These are phyloP conservation scores for Channallabes apus DNA, from an alignment of 2,797 vertebrate genomes.

Conservation along the genomic window DNA sequence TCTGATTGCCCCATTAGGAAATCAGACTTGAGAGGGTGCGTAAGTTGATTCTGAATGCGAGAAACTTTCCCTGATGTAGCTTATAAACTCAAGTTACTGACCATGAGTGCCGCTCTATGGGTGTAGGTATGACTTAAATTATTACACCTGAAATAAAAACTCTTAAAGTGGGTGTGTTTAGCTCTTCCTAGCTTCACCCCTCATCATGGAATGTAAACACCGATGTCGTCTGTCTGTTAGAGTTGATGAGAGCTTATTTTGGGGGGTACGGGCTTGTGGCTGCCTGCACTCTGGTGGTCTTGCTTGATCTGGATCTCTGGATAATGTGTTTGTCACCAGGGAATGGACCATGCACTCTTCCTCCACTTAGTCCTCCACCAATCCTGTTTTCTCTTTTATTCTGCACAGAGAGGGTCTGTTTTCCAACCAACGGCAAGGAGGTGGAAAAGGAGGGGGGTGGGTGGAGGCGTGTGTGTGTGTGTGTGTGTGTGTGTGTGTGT, in stretches of 20 bases:
- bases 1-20: background rate
- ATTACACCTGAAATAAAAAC: background rate
- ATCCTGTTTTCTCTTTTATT: constrained; percentile 17
- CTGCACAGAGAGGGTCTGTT: constrained; percentile 42
- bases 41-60: background rate
- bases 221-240: background rate
- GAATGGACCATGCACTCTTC: constrained; percentile 37
- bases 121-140: background rate
- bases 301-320: constrained; percentile 34
- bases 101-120: background rate
- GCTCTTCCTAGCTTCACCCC: background rate
- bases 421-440: constrained; percentile 43
- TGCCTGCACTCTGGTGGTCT: constrained; percentile 18
- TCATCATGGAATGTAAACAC: background rate
- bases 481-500: constrained; percentile 22
- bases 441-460: constrained; percentile 4
- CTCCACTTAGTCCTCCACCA: constrained; percentile 4
- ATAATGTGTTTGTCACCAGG: constrained; percentile 37
- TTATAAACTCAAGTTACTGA: background rate
- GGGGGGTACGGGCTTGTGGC: background rate
- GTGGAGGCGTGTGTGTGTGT: background rate
- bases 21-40: background rate
- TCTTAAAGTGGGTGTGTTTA: background rate
- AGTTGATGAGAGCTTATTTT: background rate
- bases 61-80: constrained; percentile 13